These are phyloP conservation scores for Rhaphigaster nebulosa DNA, from an alignment of 2,888 invertebrate genomes.

Conservation along the genomic window DNA sequence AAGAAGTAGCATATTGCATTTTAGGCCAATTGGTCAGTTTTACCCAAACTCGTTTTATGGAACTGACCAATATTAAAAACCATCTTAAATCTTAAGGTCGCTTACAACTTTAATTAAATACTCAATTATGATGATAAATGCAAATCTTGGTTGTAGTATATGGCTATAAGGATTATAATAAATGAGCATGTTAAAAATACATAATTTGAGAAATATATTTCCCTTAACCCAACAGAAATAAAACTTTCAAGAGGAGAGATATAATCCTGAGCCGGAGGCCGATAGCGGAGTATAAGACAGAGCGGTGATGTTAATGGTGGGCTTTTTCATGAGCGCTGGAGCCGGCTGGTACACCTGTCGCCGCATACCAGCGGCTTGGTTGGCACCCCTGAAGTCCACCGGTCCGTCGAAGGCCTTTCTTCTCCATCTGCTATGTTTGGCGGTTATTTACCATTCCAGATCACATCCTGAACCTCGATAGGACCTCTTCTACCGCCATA, in stretches of 20 bases:
- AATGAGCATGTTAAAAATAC: slow-evolving; percentile 5
- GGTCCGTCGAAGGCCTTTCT: slow-evolving; percentile 31
- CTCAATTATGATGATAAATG: not conserved
- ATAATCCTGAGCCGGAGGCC: not conserved
- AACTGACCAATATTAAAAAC: not conserved
- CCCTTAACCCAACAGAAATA: not conserved
- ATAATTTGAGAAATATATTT: slow-evolving; percentile 10
- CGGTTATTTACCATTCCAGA: not conserved
- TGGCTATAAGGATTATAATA: not conserved
- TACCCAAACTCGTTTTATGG: not conserved
- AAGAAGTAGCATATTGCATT: not conserved
- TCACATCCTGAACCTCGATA: not conserved
- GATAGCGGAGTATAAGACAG: slow-evolving; percentile 21
- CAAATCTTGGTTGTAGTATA: not conserved
- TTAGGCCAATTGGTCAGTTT: not conserved
- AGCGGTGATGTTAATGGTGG: slow-evolving; percentile 30
- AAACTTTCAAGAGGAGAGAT: slow-evolving; percentile 17
- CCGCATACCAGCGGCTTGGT: slow-evolving; percentile 32
- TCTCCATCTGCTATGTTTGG: not conserved
- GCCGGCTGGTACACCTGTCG: slow-evolving; percentile 48
- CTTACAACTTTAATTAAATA: not conserved
- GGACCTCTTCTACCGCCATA: slow-evolving; percentile 7
- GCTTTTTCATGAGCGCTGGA: slow-evolving; percentile 32
- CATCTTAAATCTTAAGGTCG: not conserved
- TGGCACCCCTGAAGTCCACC: slow-evolving; percentile 10